These are phyloP conservation scores for Aldabrachelys gigantea DNA, from an alignment of 2,113 vertebrate genomes.

Conservation along the genomic window DNA sequence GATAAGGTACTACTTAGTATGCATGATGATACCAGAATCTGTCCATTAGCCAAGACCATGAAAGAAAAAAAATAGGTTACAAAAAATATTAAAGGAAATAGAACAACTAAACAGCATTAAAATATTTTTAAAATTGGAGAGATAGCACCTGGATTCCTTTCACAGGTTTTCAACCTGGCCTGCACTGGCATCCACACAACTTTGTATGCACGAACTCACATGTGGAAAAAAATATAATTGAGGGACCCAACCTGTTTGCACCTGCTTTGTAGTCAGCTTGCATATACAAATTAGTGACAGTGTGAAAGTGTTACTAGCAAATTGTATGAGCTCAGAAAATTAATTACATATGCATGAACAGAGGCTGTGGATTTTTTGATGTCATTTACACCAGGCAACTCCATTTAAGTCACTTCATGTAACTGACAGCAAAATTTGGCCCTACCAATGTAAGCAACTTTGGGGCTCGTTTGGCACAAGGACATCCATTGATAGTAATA, in stretches of 20 bases:
- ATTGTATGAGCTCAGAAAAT: background rate
- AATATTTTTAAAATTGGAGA: background rate
- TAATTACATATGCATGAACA: background rate
- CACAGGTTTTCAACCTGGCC: background rate
- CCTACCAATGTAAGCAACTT: background rate
- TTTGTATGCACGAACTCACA: too few relatives aligned
- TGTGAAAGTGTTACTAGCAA: background rate
- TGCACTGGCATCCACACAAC: background rate
- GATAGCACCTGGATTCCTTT: fast-evolving
- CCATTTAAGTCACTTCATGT: background rate
- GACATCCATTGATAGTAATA: background rate
- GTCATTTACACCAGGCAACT: background rate
- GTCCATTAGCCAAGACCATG: background rate
- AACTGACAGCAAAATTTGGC: background rate
- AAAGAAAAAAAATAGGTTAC: background rate
- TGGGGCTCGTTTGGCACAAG: background rate
- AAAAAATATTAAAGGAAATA: background rate
- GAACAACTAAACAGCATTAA: background rate
- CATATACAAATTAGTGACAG: background rate
- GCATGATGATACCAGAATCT: background rate
- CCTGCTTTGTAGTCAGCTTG: background rate
- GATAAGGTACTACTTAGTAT: background rate
- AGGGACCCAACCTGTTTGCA: background rate
- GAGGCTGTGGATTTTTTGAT: background rate
- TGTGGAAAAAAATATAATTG: background rate